Evolutionary conservation across 2,888 invertebrate species (phyloP), one percentile per base, ranked within the genome.

Genomic region (Labia minor): DNA sequence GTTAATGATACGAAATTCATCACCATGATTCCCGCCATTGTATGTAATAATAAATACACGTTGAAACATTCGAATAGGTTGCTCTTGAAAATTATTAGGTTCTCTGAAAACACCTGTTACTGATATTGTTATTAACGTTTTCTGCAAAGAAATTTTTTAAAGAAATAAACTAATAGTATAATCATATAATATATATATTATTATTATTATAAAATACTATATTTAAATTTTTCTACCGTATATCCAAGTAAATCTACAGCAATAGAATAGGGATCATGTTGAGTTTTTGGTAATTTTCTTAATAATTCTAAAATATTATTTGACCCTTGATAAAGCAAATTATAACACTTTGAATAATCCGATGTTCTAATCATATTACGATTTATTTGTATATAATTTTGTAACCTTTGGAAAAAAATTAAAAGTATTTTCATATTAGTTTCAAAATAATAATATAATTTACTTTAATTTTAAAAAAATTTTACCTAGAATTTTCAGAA

Each of bases 91-190:
- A 37, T 70, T 67, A 69, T 81, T 76, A 65, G 83, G 80, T 73
- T 90, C 83, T 72, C 83, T 83, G 69, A 87, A 81, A 0, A 89
- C 78, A 14, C 90, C 90, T 66, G 79, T 79, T 10, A 90, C 79
- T 2, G 82, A 81, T 68, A 90, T 76, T n/a, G 84, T 77, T 63
- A 81, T 80, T 37, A 77, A 73, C 1, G 71, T 70, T 0, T 78
- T 78, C 83, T 78, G 71, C 66, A 75, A 73, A 69, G 63, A 77
- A 49, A 70, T 75, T 10, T 64, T 21, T 21, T 2, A 64, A 21
- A 21, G 14, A 64, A 16, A n/a, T n/a, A n/a, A n/a, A n/a, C n/a
- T n/a, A 26, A 11, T 18, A 37, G 26, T 18, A 33, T n/a, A 1
- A 21, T 10, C 21, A 1, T 16, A 21, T 18, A 33, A 64, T 0